Evolutionary conservation across 2,113 vertebrate species (phyloP), one percentile per base, ranked within the genome.

Genomic region (Gobius niger): DNA sequence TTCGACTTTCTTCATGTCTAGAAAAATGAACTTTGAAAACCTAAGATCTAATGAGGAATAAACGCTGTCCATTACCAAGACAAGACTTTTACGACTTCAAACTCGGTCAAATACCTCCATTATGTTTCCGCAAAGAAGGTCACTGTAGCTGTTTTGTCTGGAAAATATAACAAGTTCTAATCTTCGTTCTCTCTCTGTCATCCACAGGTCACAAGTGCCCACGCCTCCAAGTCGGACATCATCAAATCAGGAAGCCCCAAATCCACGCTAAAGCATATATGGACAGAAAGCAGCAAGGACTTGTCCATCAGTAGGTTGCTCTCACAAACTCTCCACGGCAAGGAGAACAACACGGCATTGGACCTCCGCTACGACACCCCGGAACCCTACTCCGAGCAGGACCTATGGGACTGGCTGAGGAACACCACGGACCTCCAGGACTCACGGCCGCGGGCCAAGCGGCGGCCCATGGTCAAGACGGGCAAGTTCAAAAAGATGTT

Each of bases 401-500:
- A 99, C 82, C 94, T 99, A 86, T 99, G 98, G 98, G 98, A 98
- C 82, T 99, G 98, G 98, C 94, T 99, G 92, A 95, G 96, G 87
- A 99, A 99, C 93, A 94, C 96, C 90, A 97, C 96, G 16, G 98
- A 99, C 47, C 91, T 93, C 64, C 96, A 98, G 91, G 98, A 98
- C 72, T 95, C 98, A 44, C 91, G 95, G 68, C 93, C 96, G 62
- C 94, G 98, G 78, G 93, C 96, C 77, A 98, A 99, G 80, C 91
- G 98, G 84, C 92, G 97, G 80, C 98, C 98, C 63, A 99, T 99
- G 16, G 98, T 99, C 79, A 99, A 99, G 91, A 99, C 98, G 9
- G 98, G 98, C 56, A 99, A 99, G 88, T 99, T 99, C 90, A 99
- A 99, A 94, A 99, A 99, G 92, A 99, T 99, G 98, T 99, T 99